These are phyloP conservation scores for Hoplodrina blanda DNA, from an alignment of 2,888 invertebrate species.

Conservation along the genomic window DNA sequence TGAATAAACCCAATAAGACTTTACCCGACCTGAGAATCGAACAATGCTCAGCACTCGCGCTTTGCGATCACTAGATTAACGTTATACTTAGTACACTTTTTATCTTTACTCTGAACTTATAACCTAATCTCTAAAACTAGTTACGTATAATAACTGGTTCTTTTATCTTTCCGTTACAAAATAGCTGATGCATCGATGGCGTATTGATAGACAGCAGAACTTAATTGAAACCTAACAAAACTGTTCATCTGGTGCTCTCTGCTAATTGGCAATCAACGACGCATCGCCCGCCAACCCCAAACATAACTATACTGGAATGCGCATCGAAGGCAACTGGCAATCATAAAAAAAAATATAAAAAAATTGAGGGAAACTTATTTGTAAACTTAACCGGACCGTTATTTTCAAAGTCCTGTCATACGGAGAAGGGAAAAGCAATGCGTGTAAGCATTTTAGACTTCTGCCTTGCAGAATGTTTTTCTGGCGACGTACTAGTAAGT, in stretches of 20 bases:
- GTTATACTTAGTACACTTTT: no score
- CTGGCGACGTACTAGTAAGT: no score
- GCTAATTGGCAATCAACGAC: slow-evolving; percentile 78
- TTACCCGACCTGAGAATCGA: no score
- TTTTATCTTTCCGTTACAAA: slow-evolving; percentile 23
- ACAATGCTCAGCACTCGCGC: no score
- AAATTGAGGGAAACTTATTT: not conserved
- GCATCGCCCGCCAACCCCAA: slow-evolving; percentile 55
- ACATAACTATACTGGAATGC: slow-evolving; percentile 51
- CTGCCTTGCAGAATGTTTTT: no score
- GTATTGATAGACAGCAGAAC: slow-evolving; percentile 27
- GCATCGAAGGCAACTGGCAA: not conserved
- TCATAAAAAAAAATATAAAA: no score
- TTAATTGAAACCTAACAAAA: slow-evolving; percentile 70
- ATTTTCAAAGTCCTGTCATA: not conserved
- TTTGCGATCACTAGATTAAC: no score
- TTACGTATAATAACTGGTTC: not conserved
- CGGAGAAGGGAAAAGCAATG: not conserved
- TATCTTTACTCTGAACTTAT: not conserved
- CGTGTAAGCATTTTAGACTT: no score
- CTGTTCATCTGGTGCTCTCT: slow-evolving; percentile 64
- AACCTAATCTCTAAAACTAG: not conserved
- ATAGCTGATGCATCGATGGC: slow-evolving; percentile 7
- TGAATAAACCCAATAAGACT: no score
- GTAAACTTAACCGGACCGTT: not conserved